Conservation (phyloP, 2,888 invertebrate genomes). For the Rotaria macrura region DNA sequence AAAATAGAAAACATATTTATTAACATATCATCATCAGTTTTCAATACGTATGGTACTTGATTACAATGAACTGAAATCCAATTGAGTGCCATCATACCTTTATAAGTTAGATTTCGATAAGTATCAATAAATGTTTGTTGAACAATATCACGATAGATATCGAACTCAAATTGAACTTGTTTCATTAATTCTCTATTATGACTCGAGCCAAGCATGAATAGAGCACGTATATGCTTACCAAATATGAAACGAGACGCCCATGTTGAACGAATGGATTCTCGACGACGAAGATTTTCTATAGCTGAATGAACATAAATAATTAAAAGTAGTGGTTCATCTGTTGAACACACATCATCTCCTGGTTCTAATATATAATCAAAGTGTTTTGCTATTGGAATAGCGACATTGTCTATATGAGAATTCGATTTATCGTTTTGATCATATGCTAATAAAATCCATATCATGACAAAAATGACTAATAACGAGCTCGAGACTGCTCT, state of each 20-base stretch:
- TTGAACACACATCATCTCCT: slow-evolving; percentile 20
- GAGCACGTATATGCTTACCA: slow-evolving; percentile 38
- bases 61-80: slow-evolving; percentile 49
- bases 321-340: background rate
- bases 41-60: slow-evolving; percentile 46
- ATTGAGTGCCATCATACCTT: slow-evolving; percentile 48
- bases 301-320: slow-evolving; percentile 44
- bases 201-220: slow-evolving; percentile 44
- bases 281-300: slow-evolving; percentile 42
- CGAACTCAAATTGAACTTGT: slow-evolving; percentile 40
- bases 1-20: slow-evolving; percentile 51
- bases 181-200: slow-evolving; percentile 38
- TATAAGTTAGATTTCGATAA: slow-evolving; percentile 51
- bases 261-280: slow-evolving; percentile 43
- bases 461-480: background rate
- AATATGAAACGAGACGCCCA: slow-evolving; percentile 41
- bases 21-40: slow-evolving; percentile 52
- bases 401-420: background rate
- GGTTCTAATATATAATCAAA: slow-evolving; percentile 31
- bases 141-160: slow-evolving; percentile 44
- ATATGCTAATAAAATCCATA: background rate
- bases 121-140: slow-evolving; percentile 49
- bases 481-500: background rate
- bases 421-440: background rate
- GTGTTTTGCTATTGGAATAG: background rate